A percentile compares a stretch with the other conserved stretches of the same genome.
Conservation (phyloP, 2,797 vertebrate genomes). For the Labroides dimidiatus region DNA sequence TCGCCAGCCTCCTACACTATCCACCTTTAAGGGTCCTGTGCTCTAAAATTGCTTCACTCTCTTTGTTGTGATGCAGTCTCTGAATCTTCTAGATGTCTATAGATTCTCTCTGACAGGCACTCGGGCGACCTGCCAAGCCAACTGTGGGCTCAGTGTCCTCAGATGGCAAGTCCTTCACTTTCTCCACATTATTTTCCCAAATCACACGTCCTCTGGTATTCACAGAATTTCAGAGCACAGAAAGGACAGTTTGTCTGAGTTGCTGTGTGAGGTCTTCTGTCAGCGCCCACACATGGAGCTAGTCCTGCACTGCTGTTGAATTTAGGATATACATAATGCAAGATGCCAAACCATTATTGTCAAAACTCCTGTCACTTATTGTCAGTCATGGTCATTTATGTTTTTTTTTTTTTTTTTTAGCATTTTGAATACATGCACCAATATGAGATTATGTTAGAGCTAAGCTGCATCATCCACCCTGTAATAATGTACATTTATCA, state of each 20-base stretch:
- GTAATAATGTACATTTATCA: neutral
- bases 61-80: conserved; percentile 59
- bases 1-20: conserved; percentile 69
- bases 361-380: neutral
- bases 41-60: conserved; percentile 66
- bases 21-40: conserved; percentile 61
- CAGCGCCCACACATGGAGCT: conserved; percentile 51
- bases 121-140: conserved; percentile 55
- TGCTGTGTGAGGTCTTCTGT: conserved; percentile 56
- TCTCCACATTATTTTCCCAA: conserved; percentile 56
- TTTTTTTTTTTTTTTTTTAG: neutral
- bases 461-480: neutral
- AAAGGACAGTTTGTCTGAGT: conserved; percentile 70
- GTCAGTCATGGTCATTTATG: neutral
- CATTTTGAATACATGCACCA: neutral
- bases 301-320: conserved; percentile 22
- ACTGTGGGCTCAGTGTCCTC: conserved; percentile 62
- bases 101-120: conserved; percentile 48
- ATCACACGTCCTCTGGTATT: conserved; percentile 66
- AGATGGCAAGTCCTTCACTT: conserved; percentile 59
- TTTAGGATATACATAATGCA: conserved; percentile 22
- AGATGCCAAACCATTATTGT: conserved; percentile 5
- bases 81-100: conserved; percentile 63
- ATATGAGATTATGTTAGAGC: neutral
- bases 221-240: conserved; percentile 61